Conservation (phyloP, 2,888 invertebrate genomes). For the Pseudococcus longispinus region DNA sequence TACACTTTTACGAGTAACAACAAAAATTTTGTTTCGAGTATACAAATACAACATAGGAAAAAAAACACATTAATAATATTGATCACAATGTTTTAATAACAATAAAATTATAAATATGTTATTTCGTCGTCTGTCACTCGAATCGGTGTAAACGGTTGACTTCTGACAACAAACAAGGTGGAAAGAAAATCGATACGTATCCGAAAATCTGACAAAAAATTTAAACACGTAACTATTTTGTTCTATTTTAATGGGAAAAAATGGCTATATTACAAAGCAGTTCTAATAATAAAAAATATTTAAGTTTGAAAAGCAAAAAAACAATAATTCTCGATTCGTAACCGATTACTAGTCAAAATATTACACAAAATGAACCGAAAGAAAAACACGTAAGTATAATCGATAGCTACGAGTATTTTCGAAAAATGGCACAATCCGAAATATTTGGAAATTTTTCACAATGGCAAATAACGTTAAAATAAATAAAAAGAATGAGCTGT, state of each 20-base stretch:
- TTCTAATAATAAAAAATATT: not conserved
- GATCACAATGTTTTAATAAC: constrained; percentile 55
- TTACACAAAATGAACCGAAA: too few species aligned
- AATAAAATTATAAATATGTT: constrained; percentile 42
- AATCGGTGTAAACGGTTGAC: constrained; percentile 29
- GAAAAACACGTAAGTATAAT: too few species aligned
- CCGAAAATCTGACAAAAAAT: constrained; percentile 47
- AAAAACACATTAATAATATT: constrained; percentile 51
- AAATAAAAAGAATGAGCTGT: not conserved
- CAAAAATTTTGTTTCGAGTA: constrained; percentile 47
- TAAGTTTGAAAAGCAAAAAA: too few species aligned
- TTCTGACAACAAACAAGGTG: constrained; percentile 13
- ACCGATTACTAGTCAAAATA: not conserved
- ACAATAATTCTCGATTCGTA: not conserved
- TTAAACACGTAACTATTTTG: not conserved
- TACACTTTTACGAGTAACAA: constrained; percentile 34
- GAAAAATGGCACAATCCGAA: too few species aligned
- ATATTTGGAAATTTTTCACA: too few species aligned
- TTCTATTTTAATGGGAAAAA: not conserved
- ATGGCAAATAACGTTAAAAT: not conserved
- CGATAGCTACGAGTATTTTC: not conserved
- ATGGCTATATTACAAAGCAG: not conserved
- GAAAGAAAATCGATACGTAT: constrained; percentile 54
- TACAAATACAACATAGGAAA: constrained; percentile 54
- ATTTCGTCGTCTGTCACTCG: constrained; percentile 32